phyloP scores from a whole-genome alignment of 2,113 vertebrate species.

The Mustelus asterias region DNA sequence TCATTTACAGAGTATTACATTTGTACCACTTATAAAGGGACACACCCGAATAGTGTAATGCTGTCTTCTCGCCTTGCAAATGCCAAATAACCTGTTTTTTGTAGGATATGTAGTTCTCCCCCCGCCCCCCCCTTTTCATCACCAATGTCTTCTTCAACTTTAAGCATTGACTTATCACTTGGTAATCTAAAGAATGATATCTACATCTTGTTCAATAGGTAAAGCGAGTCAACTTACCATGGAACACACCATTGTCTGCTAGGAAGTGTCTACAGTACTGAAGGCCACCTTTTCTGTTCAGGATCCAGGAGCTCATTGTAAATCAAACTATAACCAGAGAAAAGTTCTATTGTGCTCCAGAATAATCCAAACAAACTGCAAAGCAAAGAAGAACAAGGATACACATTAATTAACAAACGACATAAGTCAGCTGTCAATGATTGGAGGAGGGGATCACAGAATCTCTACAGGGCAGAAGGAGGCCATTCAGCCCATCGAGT shows the following conservation, averaged over 20 bases:
- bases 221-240: conserved; percentile 63
- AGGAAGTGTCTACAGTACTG: conserved; percentile 89
- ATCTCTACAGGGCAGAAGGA: no score
- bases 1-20: background rate
- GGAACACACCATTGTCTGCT: conserved; percentile 80
- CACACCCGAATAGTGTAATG: background rate
- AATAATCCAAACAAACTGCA: conserved; percentile 48
- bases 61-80: background rate
- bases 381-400: conserved; percentile 25
- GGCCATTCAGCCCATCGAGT: no score
- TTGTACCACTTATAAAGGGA: background rate
- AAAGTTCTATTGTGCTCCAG: conserved; percentile 41
- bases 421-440: no score
- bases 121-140: background rate
- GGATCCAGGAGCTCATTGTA: conserved; percentile 73
- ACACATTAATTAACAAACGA: background rate
- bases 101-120: background rate
- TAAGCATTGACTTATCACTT: background rate
- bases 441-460: no score
- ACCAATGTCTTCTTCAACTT: background rate
- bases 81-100: background rate
- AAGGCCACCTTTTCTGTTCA: conserved; percentile 62
- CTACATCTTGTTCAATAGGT: background rate
- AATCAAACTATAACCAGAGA: conserved; percentile 9
- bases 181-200: background rate